These are phyloP conservation scores for Platyura marginata DNA, from an alignment of 1,140 invertebrate species.

Conservation along the genomic window DNA sequence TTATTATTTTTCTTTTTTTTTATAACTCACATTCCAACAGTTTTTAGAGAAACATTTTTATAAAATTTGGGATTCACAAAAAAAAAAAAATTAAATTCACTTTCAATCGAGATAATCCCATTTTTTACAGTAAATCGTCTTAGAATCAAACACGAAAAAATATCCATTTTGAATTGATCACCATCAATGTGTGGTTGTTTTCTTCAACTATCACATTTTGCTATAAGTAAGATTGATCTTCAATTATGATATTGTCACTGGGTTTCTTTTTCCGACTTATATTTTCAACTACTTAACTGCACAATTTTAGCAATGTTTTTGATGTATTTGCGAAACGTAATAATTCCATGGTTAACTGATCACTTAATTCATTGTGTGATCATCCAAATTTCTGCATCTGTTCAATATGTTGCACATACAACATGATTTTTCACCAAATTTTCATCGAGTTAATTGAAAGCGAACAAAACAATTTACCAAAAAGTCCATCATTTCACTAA, in stretches of 20 bases:
- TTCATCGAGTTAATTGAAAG: not conserved
- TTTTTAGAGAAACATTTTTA: not conserved
- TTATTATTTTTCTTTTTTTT: not conserved
- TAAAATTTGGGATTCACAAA: not conserved
- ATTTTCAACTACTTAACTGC: not conserved
- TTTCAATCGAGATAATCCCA: not conserved
- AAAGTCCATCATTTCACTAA: not conserved
- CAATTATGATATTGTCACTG: not conserved
- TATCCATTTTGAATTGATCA: not conserved
- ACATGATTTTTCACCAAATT: not conserved
- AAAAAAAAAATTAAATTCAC: not conserved
- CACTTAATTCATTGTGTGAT: no score
- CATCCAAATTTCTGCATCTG: no score
- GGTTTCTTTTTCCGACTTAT: not conserved
- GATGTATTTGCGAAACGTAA: no score
- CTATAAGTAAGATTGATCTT: no score
- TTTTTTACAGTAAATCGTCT: not conserved
- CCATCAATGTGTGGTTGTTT: no score
- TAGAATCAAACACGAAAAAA: not conserved
- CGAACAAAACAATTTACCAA: not conserved
- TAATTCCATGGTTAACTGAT: no score
- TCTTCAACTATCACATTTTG: no score
- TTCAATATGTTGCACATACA: no score
- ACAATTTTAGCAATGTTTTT: no score
- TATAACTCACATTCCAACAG: not conserved